Percentiles rank a stretch among this genome's conserved stretches.
phyloP scores from a whole-genome alignment of 1,140 invertebrate species.

The Eumaeus atala region DNA sequence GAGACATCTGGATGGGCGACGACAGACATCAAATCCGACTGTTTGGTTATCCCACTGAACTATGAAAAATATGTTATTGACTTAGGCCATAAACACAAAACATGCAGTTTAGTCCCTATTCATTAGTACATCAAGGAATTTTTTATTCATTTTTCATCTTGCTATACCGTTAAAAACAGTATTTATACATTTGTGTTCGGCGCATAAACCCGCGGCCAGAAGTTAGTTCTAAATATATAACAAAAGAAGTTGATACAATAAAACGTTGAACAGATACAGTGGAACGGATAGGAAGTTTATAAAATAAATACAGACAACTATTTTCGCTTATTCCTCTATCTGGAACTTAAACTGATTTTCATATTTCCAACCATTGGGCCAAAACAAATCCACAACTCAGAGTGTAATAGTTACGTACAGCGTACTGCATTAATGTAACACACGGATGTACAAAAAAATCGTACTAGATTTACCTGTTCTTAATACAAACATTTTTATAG shows the following conservation, averaged over 20 bases:
- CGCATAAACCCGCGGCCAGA: too few relatives aligned
- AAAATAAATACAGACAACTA: slow-evolving; percentile 13
- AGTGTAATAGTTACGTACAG: slow-evolving; percentile 51
- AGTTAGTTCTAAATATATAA: too few relatives aligned
- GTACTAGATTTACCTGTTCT: slow-evolving; percentile 28
- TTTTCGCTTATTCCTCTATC: slow-evolving; percentile 26
- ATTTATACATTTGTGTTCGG: too few relatives aligned
- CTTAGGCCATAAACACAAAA: too few relatives aligned
- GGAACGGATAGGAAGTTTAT: slow-evolving; percentile 13
- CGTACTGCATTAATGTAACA: slow-evolving; percentile 54
- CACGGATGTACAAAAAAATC: slow-evolving; percentile 13
- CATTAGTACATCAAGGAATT: too few relatives aligned
- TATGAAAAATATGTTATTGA: too few relatives aligned
- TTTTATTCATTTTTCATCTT: too few relatives aligned
- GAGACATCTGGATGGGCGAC: too few relatives aligned
- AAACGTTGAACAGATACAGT: slow-evolving; percentile 9
- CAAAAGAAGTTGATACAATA: slow-evolving; percentile 1
- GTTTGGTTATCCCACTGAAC: too few relatives aligned
- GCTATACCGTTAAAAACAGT: too few relatives aligned
- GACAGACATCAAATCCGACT: too few relatives aligned
- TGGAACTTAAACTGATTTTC: slow-evolving; percentile 51
- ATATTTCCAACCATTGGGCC: slow-evolving; percentile 49
- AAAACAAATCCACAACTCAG: slow-evolving; percentile 64
- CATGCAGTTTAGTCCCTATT: too few relatives aligned
- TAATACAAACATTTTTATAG: neutral